Base-by-base conservation (phyloP, 1,140 invertebrate species). In the Zaprionus taronus region DNA sequence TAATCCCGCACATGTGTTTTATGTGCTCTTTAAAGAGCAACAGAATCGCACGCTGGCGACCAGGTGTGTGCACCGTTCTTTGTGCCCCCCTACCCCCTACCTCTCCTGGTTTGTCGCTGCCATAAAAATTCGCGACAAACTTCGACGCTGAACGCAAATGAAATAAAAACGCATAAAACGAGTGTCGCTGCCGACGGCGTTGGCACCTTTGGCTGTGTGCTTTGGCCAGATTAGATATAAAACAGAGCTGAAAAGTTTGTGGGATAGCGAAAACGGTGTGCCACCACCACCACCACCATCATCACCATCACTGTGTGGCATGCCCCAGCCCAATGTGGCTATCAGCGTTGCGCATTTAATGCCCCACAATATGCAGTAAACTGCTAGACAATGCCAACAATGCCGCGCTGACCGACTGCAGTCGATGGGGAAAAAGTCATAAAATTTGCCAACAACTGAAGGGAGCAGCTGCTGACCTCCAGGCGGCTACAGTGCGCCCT, bases 131-230 rank as follows among this genome's bases (percentile, higher is more conserved):
- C 60, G 79, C 70, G 80, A 86, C 77, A 87, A 57, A 57, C 28
- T 64, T 51, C 31, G 17, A 20, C 2, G 44, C 20, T 2, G 12
- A 36, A 55, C 34, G 66, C 55, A 63, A 79, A 76, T 81, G 84
- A 84, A 89, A 87, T 87, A 87, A 89, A 89, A 90, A 79, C 78
- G 78, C 81, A 87, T 87, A 76, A 90, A 87, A 84, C 81, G 71
- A 63, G 73, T 80, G 67, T 73, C 72, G 68, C 75, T 55, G 71
- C 84, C 81, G 68, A 62, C 74, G 34, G 57, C 28, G 5, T 56
- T 44, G 34, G 61, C 61, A 79, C 58, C 72, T 60, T 72, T 38
- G 47, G 70, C 67, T 44, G 4, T 44, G 1, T 53, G 55, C 61
- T 55, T 38, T 66, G 64, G 72, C 69, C 65, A 87, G 85, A 87